These are phyloP conservation scores for Tachina grossa DNA, from an alignment of 2,888 invertebrate species.

Conservation along the genomic window DNA sequence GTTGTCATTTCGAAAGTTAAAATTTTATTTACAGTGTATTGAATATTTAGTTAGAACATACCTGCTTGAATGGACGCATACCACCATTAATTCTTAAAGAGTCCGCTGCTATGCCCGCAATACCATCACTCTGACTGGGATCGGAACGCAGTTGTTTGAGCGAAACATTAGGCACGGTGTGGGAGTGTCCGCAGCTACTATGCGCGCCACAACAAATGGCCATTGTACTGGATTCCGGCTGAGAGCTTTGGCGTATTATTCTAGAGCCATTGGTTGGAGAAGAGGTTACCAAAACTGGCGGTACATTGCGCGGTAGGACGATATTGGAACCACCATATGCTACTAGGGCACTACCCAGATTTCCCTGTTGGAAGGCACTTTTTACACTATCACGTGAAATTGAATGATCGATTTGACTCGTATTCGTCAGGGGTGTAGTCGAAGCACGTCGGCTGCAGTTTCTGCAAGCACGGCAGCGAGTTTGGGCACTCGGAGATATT, in stretches of 20 bases:
- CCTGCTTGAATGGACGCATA: constrained; percentile 97
- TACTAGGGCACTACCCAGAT: constrained; percentile 77
- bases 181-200: constrained; percentile 86
- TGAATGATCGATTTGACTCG: constrained; percentile 91
- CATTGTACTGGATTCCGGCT: constrained; percentile 82
- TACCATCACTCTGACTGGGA: constrained; percentile 86
- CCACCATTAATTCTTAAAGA: constrained; percentile 98
- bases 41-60: constrained; percentile 77
- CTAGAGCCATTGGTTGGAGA: constrained; percentile 87
- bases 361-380: constrained; percentile 86
- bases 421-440: constrained; percentile 88
- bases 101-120: constrained; percentile 97
- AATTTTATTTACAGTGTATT: neutral
- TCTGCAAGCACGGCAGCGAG: constrained; percentile 85
- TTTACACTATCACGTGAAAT: constrained; percentile 92
- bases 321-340: constrained; percentile 75
- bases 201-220: constrained; percentile 85
- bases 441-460: constrained; percentile 91
- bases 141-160: constrained; percentile 91
- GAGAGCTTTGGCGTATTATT: constrained; percentile 89
- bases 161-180: constrained; percentile 91
- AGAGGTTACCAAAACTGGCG: constrained; percentile 89
- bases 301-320: constrained; percentile 82
- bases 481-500: constrained; percentile 83
- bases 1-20: neutral